phyloP scores from a whole-genome alignment of 1,140 invertebrate genomes.

The Metopolophium dirhodum region DNA sequence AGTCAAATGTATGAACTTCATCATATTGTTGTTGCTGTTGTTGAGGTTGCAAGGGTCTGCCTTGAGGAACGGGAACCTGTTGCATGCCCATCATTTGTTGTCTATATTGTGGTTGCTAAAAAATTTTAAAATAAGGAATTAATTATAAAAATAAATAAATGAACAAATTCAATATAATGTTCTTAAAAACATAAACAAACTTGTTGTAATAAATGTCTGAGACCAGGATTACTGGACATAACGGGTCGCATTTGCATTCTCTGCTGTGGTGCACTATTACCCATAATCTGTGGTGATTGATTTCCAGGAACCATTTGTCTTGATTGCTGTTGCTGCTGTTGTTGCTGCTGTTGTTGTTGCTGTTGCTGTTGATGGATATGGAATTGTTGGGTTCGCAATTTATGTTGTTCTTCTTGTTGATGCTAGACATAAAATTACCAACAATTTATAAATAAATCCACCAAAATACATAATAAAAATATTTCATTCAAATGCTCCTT shows the following conservation, averaged over 20 bases:
- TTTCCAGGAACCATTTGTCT: constrained; percentile 60
- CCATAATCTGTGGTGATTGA: constrained; percentile 61
- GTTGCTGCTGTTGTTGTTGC: constrained; percentile 60
- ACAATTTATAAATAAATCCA: background rate
- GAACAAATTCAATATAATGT: background rate
- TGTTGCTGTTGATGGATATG: constrained; percentile 59
- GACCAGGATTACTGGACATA: constrained; percentile 69
- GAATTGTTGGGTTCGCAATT: constrained; percentile 61
- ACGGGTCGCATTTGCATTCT: constrained; percentile 70
- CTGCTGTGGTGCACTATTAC: constrained; percentile 64
- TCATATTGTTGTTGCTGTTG: constrained; percentile 66
- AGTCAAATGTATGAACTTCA: constrained; percentile 66
- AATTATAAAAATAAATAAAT: background rate
- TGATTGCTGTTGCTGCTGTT: constrained; percentile 60
- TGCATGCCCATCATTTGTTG: constrained; percentile 65
- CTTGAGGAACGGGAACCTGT: constrained; percentile 63
- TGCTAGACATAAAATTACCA: constrained; percentile 38
- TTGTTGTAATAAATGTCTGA: constrained; percentile 74
- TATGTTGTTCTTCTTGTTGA: constrained; percentile 61
- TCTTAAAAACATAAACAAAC: constrained; percentile 62
- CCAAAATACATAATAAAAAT: background rate
- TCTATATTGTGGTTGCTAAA: constrained; percentile 65
- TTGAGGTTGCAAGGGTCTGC: constrained; percentile 63
- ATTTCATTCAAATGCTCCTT: background rate
- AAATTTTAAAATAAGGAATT: background rate